A percentile compares a stretch with the other conserved stretches of the same genome.
Evolutionary conservation across 2,113 vertebrate species (phyloP).

Genomic region (Aldabrachelys gigantea): DNA sequence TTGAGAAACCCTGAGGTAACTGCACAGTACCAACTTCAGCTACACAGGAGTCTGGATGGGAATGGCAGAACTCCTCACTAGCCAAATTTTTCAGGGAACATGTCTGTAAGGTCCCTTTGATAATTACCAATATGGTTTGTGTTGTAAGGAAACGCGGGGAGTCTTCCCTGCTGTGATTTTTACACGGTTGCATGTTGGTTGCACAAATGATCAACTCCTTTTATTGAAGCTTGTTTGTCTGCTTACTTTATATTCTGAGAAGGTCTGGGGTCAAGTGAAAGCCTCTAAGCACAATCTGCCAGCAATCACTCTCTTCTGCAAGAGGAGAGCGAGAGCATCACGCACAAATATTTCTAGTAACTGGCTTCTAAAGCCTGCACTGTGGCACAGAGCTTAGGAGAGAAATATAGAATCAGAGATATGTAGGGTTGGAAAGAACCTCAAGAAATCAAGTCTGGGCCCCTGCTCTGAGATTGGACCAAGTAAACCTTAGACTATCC

Average conservation of each 20-base stretch:
- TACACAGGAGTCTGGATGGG: neutral
- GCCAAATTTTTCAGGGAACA: neutral
- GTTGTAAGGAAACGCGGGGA: neutral
- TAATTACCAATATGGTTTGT: neutral
- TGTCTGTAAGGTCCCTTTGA: neutral
- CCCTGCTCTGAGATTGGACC: neutral
- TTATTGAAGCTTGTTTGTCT: neutral
- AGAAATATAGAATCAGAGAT: neutral
- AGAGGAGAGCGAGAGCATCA: neutral
- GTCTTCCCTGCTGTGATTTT: neutral
- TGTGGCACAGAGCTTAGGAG: neutral
- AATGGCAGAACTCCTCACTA: neutral
- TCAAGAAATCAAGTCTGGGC: neutral
- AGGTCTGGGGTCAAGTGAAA: neutral
- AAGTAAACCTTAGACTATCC: neutral
- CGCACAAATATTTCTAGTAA: neutral
- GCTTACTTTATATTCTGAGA: neutral
- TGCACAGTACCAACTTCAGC: neutral
- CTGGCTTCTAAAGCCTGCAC: neutral
- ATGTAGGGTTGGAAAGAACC: neutral
- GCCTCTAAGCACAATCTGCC: neutral
- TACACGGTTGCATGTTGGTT: neutral
- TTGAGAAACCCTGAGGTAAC: no score
- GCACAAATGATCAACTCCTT: no score
- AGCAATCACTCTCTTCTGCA: neutral